These are phyloP conservation scores for Micrastur ruficollis DNA, from an alignment of 2,797 vertebrate genomes.

Conservation along the genomic window DNA sequence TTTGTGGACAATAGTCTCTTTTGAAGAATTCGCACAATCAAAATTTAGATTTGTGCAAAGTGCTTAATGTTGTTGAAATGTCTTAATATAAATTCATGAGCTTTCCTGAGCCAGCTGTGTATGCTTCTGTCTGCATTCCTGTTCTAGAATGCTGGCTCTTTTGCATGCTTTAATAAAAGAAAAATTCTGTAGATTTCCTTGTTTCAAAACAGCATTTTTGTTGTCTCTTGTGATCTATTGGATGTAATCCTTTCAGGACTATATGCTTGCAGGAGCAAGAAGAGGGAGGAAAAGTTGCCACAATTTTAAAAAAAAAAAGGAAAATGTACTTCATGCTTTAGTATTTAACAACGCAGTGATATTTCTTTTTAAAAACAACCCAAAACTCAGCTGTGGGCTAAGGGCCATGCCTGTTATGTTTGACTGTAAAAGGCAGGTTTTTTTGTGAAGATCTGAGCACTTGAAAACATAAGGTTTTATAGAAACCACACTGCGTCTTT, in stretches of 20 bases:
- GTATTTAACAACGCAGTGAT: background rate
- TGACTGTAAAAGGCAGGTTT: background rate
- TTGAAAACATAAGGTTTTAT: slow-evolving; percentile 11
- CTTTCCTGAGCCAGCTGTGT: background rate
- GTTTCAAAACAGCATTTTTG: background rate
- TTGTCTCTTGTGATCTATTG: background rate
- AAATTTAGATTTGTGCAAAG: background rate
- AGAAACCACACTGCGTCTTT: background rate
- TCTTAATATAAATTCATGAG: slow-evolving; percentile 9
- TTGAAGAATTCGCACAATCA: background rate
- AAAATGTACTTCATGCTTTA: background rate
- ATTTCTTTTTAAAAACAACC: background rate
- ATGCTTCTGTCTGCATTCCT: background rate
- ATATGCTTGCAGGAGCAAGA: background rate
- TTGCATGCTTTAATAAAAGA: background rate
- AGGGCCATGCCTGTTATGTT: background rate
- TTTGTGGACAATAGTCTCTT: background rate
- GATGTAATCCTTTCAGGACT: background rate
- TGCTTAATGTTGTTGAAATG: background rate
- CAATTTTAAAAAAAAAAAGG: rapidly evolving
- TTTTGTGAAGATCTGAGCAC: background rate
- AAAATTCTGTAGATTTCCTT: background rate
- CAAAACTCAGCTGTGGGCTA: background rate
- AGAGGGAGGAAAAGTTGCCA: background rate
- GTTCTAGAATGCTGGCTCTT: background rate